phyloP scores from a whole-genome alignment of 2,113 vertebrate genomes.

The Ursus arctos region DNA sequence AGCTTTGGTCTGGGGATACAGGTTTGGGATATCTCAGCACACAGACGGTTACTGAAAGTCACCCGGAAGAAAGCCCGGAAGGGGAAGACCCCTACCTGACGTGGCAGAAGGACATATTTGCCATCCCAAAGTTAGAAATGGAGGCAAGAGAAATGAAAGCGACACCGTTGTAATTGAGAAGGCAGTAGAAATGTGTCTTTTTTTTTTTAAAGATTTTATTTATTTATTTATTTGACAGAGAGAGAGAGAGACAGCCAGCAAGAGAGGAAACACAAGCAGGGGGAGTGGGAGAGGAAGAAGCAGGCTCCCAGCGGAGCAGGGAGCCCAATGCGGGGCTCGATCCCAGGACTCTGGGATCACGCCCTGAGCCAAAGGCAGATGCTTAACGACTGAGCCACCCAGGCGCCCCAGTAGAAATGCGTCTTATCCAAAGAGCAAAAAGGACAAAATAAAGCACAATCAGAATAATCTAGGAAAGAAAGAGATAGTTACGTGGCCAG shows the following conservation, averaged over 20 bases:
- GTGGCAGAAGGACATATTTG: background rate
- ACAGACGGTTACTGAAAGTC: background rate
- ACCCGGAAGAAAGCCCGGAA: background rate
- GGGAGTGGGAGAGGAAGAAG: too few species aligned
- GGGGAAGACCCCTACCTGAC: background rate
- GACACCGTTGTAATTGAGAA: background rate
- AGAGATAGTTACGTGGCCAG: background rate
- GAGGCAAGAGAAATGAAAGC: background rate
- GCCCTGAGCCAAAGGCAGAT: too few species aligned
- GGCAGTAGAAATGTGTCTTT: background rate
- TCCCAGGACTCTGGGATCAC: too few species aligned
- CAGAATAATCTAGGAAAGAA: too few species aligned
- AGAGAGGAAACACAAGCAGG: too few species aligned
- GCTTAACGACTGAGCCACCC: too few species aligned
- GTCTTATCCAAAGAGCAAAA: background rate
- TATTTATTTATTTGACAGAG: too few species aligned
- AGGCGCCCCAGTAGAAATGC: background rate
- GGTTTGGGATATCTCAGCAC: background rate
- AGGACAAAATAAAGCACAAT: background rate
- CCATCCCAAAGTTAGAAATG: background rate
- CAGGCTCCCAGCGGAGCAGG: too few species aligned
- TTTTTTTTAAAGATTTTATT: too few species aligned
- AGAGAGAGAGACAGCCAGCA: too few species aligned
- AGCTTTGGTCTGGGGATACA: background rate
- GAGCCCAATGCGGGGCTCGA: too few species aligned